Evolutionary conservation across 2,888 invertebrate genomes (phyloP).

Genomic region (Caenorhabditis afra): DNA sequence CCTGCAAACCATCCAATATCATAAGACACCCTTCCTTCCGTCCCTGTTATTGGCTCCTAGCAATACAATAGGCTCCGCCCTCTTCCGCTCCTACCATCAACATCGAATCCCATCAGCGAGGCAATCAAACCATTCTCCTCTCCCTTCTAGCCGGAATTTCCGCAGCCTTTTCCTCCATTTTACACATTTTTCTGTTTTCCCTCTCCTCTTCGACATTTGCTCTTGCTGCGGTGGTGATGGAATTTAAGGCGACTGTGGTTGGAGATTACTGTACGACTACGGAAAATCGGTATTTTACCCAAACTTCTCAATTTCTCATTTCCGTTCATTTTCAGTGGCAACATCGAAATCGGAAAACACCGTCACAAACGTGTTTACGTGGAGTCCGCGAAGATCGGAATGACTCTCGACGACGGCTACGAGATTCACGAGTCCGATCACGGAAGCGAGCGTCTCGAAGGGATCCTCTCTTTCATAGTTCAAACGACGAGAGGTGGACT

Average conservation of each 20-base stretch:
- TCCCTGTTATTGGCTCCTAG: not conserved
- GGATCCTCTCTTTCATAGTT: conserved; percentile 30
- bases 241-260: not conserved
- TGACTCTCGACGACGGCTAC: conserved; percentile 39
- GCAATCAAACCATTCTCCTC: conserved; percentile 13
- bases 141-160: not conserved
- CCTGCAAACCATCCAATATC: conserved; percentile 49
- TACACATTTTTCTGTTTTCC: not conserved
- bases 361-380: conserved; percentile 15
- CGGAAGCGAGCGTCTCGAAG: conserved; percentile 32
- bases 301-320: not conserved
- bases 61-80: not conserved
- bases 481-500: conserved; percentile 9
- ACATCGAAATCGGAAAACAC: conserved; percentile 39
- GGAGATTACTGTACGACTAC: conserved; percentile 36
- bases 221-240: not conserved
- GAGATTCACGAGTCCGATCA: conserved; percentile 26
- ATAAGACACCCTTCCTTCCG: not conserved
- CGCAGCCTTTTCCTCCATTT: not conserved
- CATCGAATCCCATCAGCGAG: conserved; percentile 8
- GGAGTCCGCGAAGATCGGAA: conserved; percentile 12
- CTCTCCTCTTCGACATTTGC: conserved; percentile 2
- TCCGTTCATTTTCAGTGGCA: conserved; percentile 25
- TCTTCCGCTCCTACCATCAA: not conserved
- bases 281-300: conserved; percentile 25